These are phyloP conservation scores for Trachelus iudaicus DNA, from an alignment of 2,888 invertebrate species.

Conservation along the genomic window DNA sequence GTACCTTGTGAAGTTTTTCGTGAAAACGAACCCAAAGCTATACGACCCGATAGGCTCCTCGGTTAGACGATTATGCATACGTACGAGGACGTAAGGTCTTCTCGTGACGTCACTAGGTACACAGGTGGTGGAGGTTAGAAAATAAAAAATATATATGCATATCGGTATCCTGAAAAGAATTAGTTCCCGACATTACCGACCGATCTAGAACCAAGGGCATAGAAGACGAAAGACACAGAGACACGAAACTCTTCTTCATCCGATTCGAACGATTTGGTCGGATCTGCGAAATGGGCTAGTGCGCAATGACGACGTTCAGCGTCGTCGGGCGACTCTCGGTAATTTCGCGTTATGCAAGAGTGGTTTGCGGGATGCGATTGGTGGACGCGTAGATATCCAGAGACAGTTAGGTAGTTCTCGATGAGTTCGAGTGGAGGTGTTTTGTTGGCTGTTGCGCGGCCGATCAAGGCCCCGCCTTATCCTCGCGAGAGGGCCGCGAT, in stretches of 20 bases:
- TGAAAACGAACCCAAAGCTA: constrained; percentile 45
- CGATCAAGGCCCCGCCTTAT: constrained; percentile 61
- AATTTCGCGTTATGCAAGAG: background rate
- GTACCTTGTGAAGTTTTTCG: constrained; percentile 35
- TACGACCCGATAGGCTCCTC: constrained; percentile 43
- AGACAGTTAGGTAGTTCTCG: background rate
- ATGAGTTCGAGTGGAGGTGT: constrained; percentile 32
- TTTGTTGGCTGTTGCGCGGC: constrained; percentile 45
- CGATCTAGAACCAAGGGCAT: background rate
- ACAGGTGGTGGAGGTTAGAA: too few relatives aligned
- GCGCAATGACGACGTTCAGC: background rate
- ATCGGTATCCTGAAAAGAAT: background rate
- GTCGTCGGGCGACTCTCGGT: background rate
- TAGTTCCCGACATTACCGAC: background rate
- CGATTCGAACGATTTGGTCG: too few relatives aligned
- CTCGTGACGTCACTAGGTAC: background rate
- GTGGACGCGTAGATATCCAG: background rate
- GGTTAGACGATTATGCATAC: constrained; percentile 21
- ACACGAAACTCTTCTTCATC: background rate
- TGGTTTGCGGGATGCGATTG: background rate
- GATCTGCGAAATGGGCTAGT: background rate
- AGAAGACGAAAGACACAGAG: background rate
- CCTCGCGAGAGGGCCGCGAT: constrained; percentile 47
- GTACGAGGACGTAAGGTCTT: background rate
- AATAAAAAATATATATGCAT: too few relatives aligned